phyloP scores from a whole-genome alignment of 2,888 invertebrate species.

The Nysson spinosus region DNA sequence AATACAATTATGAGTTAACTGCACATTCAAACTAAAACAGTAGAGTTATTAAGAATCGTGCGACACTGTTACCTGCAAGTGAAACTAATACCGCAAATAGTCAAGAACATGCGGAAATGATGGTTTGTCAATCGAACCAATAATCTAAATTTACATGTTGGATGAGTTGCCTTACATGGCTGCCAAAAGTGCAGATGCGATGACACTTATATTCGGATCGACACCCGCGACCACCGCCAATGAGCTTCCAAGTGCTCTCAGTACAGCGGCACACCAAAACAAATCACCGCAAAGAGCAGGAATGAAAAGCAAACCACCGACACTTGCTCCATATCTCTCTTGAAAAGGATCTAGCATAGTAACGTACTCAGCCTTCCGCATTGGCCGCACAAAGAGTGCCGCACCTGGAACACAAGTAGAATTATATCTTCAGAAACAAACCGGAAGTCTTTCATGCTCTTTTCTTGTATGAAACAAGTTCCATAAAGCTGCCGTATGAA shows the following conservation, averaged over 20 bases:
- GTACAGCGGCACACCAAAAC: constrained; percentile 85
- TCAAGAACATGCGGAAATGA: no score
- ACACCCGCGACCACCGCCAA: constrained; percentile 71
- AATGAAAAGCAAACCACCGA: constrained; percentile 83
- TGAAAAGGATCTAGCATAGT: constrained; percentile 87
- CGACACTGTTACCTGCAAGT: no score
- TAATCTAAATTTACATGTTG: constrained; percentile 21
- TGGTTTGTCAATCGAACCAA: no score
- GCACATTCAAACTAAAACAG: no score
- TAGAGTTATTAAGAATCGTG: no score
- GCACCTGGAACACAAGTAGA: constrained; percentile 78
- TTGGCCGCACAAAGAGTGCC: constrained; percentile 83
- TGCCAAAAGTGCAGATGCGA: constrained; percentile 69
- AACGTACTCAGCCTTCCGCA: constrained; percentile 84
- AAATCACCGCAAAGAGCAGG: constrained; percentile 85
- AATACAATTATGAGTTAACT: no score
- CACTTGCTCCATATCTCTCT: constrained; percentile 83
- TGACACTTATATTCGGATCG: constrained; percentile 70
- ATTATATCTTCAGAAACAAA: background rate
- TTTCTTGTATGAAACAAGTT: no score
- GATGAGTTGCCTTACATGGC: constrained; percentile 64
- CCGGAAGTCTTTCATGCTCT: no score
- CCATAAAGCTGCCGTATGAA: no score
- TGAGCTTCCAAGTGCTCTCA: constrained; percentile 81
- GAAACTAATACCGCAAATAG: no score